Percentiles rank a stretch among this genome's conserved stretches.
phyloP scores from a whole-genome alignment of 2,113 vertebrate genomes.

The Diphyllodes magnificus region DNA sequence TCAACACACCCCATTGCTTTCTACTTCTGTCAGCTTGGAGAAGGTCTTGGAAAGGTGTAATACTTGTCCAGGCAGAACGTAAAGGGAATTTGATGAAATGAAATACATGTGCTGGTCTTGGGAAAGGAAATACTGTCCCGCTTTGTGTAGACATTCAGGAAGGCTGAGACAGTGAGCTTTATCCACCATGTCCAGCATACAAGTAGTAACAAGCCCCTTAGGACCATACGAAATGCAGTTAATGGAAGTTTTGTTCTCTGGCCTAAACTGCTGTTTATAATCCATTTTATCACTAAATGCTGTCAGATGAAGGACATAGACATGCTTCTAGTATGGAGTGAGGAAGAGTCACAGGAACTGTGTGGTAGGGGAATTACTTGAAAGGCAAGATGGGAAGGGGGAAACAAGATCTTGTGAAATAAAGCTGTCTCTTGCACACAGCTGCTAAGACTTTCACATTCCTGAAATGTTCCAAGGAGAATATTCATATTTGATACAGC shows the following conservation, averaged over 20 bases:
- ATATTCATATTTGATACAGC: neutral
- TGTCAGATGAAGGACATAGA: neutral
- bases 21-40: neutral
- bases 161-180: neutral
- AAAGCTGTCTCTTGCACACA: neutral
- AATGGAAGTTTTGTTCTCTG: neutral
- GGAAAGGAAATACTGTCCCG: neutral
- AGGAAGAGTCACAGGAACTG: neutral
- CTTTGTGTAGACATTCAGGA: neutral
- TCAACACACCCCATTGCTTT: rapidly evolving
- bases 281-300: neutral
- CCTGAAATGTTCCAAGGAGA: neutral
- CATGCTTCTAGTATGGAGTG: neutral
- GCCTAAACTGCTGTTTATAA: neutral
- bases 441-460: neutral
- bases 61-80: neutral
- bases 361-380: neutral
- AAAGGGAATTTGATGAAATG: neutral
- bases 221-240: neutral
- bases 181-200: neutral
- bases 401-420: neutral
- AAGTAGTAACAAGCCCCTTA: neutral
- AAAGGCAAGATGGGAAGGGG: neutral
- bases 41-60: neutral
- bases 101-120: neutral